Base-by-base conservation (phyloP, 2,888 invertebrate species). In the Laspeyria flexula region DNA sequence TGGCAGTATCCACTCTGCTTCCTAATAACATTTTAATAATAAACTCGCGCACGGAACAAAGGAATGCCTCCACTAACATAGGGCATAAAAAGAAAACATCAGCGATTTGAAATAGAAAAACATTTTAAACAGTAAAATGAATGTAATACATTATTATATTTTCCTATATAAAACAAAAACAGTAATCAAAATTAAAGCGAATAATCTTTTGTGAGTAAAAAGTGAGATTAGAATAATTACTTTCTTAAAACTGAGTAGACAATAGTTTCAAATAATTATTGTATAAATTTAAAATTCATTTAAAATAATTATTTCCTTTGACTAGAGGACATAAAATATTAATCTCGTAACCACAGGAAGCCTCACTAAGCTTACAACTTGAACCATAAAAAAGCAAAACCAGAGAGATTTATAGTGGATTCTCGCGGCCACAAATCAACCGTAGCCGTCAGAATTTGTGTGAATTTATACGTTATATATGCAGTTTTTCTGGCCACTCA, bases 21-120 rank as follows among this genome's bases (percentile, higher is more conserved):
- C 74, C 77, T 86, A 83, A 87, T 85, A 86, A 83, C 81, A 83
- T 85, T 88, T 87, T 86, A 87, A 86, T 86, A 86, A 85, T 86
- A 86, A 82, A 84, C 78, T 80, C 72, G 73, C 69, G 67, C 63
- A 74, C 69, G 62, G 69, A 73, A 75, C 78, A 76, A 76, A 71
- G 75, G 71, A 70, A 73, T 73, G 59, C 50, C 43, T 59, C 38
- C 18, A 62, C 59, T 59, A 60, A 49, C 27, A 43, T 38, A 23
- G 46, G 73, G 70, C 34, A n/a, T 35, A 71, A 75, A 47, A 25
- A n/a, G 23, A 43, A 49, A 55, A 40, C 30, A 10, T 5, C 3
- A 21, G 64, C 66, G 69, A 45, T 27, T 12, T 23, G 5, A n/a
- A n/a, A 2, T 4, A 18, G n/a, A 3, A 16, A 16, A 10, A 9